These are phyloP conservation scores for Zapornia atra DNA, from an alignment of 2,113 vertebrate species.

Conservation along the genomic window DNA sequence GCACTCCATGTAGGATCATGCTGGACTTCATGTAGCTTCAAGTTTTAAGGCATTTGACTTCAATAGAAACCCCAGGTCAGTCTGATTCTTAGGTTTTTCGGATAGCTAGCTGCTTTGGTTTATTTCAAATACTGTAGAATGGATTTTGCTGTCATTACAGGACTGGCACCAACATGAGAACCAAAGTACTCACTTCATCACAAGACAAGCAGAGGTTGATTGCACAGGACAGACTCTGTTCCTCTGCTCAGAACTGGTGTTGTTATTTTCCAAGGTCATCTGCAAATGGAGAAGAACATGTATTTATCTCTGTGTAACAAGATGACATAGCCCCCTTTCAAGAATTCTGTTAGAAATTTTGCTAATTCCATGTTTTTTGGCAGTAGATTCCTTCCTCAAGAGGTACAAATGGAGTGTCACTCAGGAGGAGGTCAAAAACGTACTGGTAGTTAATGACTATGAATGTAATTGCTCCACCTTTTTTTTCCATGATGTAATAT, in stretches of 20 bases:
- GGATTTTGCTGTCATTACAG: not conserved
- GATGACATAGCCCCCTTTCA: not conserved
- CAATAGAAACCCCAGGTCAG: not conserved
- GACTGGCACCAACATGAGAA: not conserved
- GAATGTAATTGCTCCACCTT: not conserved
- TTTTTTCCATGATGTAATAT: not conserved
- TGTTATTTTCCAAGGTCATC: not conserved
- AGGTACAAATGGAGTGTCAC: not conserved
- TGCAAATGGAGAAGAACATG: not conserved
- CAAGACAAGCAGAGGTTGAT: not conserved
- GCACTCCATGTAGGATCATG: not conserved
- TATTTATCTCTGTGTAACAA: not conserved
- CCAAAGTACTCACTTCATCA: not conserved
- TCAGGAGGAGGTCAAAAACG: not conserved
- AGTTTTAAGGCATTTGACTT: not conserved
- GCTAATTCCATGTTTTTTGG: not conserved
- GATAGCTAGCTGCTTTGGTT: not conserved
- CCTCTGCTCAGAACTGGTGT: not conserved
- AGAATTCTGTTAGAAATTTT: not conserved
- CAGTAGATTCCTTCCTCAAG: not conserved
- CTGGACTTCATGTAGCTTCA: not conserved
- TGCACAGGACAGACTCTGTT: not conserved
- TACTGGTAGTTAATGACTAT: not conserved
- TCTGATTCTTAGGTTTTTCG: not conserved
- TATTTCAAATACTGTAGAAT: not conserved